phyloP scores from a whole-genome alignment of 2,888 invertebrate species.

The Phrixothrix hirtus region DNA sequence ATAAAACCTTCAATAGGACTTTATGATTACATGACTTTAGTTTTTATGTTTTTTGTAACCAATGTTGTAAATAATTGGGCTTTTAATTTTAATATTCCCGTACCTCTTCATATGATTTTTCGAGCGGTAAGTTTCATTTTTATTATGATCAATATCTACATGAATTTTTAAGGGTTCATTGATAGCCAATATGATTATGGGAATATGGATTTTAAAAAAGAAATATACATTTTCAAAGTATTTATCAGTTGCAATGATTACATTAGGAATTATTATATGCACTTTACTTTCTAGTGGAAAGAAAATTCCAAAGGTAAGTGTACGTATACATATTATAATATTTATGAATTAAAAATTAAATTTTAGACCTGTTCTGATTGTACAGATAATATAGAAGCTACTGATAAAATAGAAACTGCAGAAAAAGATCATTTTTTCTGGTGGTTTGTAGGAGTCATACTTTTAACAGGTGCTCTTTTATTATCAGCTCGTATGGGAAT shows the following conservation, averaged over 20 bases:
- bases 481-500: conserved; percentile 92
- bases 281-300: conserved; percentile 82
- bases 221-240: conserved; percentile 83
- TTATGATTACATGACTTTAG: conserved; percentile 80
- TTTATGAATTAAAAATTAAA: conserved; percentile 1
- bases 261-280: conserved; percentile 87
- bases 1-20: conserved; percentile 73
- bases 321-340: no score
- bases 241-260: conserved; percentile 89
- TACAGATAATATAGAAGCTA: conserved; percentile 53
- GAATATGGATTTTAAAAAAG: conserved; percentile 85
- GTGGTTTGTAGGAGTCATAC: conserved; percentile 73
- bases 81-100: conserved; percentile 93
- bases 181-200: conserved; percentile 96
- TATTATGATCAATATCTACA: no score
- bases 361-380: conserved; percentile 27
- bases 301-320: conserved; percentile 57
- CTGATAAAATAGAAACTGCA: conserved; percentile 53
- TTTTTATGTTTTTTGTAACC: conserved; percentile 86
- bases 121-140: conserved; percentile 73
- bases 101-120: conserved; percentile 99
- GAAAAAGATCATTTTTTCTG: conserved; percentile 64
- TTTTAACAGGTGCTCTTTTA: conserved; percentile 86
- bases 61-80: conserved; percentile 95
- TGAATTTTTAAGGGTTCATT: conserved; percentile 81